Evolutionary conservation across 2,797 vertebrate species (phyloP).

Genomic region (Euthynnus affinis): DNA sequence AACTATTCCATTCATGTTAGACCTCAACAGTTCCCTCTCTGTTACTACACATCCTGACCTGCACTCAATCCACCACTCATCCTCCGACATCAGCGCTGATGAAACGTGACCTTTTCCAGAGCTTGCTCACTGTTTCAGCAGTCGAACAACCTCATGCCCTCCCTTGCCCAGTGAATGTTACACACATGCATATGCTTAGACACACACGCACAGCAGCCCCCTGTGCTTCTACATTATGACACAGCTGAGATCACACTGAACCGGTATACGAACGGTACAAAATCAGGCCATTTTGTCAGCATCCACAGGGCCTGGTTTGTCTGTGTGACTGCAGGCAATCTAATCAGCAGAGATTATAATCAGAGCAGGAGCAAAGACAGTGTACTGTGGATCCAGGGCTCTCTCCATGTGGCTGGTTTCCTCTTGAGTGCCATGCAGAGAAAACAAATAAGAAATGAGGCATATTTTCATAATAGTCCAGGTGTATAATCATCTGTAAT

Average conservation of each 20-base stretch:
- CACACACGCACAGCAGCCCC: not conserved
- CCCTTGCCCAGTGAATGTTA: not conserved
- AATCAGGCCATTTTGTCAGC: conserved; percentile 55
- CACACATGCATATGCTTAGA: not conserved
- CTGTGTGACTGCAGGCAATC: conserved; percentile 54
- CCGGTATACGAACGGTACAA: conserved; percentile 37
- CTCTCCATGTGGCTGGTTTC: conserved; percentile 28
- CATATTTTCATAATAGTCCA: conserved; percentile 39
- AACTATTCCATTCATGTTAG: not conserved
- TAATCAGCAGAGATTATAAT: conserved; percentile 73
- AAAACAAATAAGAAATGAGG: conserved; percentile 47
- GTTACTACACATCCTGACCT: conserved; percentile 9
- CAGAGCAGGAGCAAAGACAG: conserved; percentile 41
- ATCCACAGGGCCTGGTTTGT: conserved; percentile 47
- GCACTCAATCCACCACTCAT: conserved; percentile 1
- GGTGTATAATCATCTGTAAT: conserved; percentile 53
- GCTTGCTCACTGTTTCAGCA: conserved; percentile 12
- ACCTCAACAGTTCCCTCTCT: conserved; percentile 7
- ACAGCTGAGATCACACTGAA: conserved; percentile 31
- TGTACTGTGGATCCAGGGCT: conserved; percentile 31
- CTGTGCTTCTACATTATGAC: not conserved
- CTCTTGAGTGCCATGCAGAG: conserved; percentile 12
- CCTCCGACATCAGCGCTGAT: conserved; percentile 28
- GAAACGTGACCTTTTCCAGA: conserved; percentile 53
- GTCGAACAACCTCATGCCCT: not conserved